phyloP scores from a whole-genome alignment of 2,797 vertebrate species.

The Sylvilagus floridanus region DNA sequence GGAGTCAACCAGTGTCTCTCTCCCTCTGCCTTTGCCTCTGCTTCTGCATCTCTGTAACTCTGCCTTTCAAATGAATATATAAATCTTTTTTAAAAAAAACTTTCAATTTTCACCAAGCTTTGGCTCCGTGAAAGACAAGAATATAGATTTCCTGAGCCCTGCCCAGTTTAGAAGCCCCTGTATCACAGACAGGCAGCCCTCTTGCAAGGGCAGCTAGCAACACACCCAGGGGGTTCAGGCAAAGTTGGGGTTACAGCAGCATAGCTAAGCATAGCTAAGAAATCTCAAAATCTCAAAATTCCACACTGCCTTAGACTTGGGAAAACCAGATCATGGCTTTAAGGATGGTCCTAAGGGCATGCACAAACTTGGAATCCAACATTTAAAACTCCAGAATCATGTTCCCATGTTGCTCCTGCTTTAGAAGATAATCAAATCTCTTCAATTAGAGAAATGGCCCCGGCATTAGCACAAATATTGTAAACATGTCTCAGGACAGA shows the following conservation, averaged over 20 bases:
- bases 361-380: background rate
- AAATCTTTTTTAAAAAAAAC: background rate
- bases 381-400: background rate
- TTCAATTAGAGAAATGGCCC: background rate
- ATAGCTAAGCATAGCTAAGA: too few relatives aligned
- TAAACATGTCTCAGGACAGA: background rate
- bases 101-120: background rate
- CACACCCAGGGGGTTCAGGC: background rate
- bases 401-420: background rate
- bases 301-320: background rate
- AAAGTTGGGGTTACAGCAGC: too few relatives aligned
- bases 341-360: background rate
- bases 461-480: background rate
- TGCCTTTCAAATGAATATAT: too few relatives aligned
- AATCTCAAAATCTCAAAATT: background rate
- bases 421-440: background rate
- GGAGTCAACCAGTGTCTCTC: too few relatives aligned
- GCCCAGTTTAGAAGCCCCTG: background rate
- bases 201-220: background rate
- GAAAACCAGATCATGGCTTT: background rate
- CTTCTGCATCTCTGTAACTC: too few relatives aligned
- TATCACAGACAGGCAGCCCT: background rate
- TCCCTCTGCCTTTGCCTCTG: too few relatives aligned
- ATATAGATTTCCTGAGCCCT: background rate
- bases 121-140: background rate